Evolutionary conservation across 2,113 vertebrate genomes (phyloP).

Genomic region (Oceanites oceanicus): DNA sequence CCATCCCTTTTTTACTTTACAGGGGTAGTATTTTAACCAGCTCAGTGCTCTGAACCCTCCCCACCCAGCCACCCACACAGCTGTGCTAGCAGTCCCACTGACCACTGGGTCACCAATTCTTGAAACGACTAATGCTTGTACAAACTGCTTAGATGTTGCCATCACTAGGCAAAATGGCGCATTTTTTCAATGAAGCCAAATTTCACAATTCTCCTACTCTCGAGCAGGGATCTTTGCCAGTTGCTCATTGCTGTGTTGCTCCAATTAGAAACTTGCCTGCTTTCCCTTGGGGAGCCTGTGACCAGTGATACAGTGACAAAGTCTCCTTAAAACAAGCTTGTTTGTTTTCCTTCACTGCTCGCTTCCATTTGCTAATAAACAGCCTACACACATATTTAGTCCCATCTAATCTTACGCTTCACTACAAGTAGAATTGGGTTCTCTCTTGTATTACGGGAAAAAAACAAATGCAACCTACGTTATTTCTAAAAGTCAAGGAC

Average conservation of each 20-base stretch:
- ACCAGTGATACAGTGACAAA: not conserved
- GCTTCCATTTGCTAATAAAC: constrained; percentile 53
- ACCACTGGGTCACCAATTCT: not conserved
- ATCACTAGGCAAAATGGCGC: rapidly evolving
- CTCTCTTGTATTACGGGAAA: not conserved
- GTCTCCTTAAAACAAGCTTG: constrained; percentile 21
- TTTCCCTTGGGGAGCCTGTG: not conserved
- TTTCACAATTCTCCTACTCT: not conserved
- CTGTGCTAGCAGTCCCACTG: not conserved
- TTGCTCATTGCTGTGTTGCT: not conserved
- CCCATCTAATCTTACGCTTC: constrained; percentile 23
- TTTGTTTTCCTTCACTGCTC: constrained; percentile 49
- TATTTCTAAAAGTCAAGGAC: constrained; percentile 7
- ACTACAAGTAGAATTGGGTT: not conserved
- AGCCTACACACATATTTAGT: constrained; percentile 39
- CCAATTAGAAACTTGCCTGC: constrained; percentile 7
- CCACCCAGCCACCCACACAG: not conserved
- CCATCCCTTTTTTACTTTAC: not conserved
- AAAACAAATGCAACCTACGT: not conserved
- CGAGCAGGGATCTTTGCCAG: not conserved
- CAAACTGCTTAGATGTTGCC: not conserved
- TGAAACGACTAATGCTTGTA: not conserved
- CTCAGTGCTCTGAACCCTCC: not conserved
- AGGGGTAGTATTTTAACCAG: not conserved
- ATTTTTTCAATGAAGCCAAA: not conserved